A percentile compares a stretch with the other conserved stretches of the same genome.
Conservation (phyloP, 2,888 invertebrate genomes). For the Hofmannophila pseudospretella region DNA sequence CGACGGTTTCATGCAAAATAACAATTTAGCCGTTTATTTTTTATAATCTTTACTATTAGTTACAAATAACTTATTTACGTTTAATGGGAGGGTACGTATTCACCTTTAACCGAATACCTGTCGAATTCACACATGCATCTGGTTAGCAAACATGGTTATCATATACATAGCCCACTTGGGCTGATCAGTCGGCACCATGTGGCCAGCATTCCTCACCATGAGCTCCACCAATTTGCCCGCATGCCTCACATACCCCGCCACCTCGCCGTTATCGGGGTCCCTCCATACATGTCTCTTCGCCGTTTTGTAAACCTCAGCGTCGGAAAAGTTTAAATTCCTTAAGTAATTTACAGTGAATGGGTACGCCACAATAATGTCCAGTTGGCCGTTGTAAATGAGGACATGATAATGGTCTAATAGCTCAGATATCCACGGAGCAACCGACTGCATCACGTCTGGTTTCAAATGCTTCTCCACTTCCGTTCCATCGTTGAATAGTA, state of each 20-base stretch:
- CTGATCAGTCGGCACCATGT: constrained; percentile 89
- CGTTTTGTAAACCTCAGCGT: constrained; percentile 80
- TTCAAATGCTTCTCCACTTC: constrained; percentile 84
- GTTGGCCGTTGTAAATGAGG: constrained; percentile 92
- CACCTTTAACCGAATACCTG: too few species aligned
- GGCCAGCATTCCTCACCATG: constrained; percentile 87
- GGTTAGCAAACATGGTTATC: constrained; percentile 82
- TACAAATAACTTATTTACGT: too few species aligned
- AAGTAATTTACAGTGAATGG: constrained; percentile 90
- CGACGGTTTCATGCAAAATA: too few species aligned
- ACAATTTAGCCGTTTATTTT: too few species aligned
- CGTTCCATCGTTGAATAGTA: constrained; percentile 81
- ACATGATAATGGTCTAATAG: constrained; percentile 83
- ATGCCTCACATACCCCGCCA: constrained; percentile 87
- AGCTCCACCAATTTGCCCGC: constrained; percentile 85
- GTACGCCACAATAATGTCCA: constrained; percentile 94
- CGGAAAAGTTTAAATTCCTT: constrained; percentile 82
- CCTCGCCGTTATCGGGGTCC: constrained; percentile 79
- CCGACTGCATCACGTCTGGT: constrained; percentile 88
- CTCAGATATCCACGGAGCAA: constrained; percentile 84
- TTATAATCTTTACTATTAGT: too few species aligned
- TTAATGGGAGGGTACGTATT: too few species aligned
- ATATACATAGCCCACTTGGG: constrained; percentile 87
- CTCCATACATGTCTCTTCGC: constrained; percentile 84
- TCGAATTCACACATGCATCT: too few species aligned